A percentile compares a stretch with the other conserved stretches of the same genome.
These are phyloP conservation scores for Pachycephala philippinensis DNA, from an alignment of 2,113 vertebrate genomes.

Conservation along the genomic window DNA sequence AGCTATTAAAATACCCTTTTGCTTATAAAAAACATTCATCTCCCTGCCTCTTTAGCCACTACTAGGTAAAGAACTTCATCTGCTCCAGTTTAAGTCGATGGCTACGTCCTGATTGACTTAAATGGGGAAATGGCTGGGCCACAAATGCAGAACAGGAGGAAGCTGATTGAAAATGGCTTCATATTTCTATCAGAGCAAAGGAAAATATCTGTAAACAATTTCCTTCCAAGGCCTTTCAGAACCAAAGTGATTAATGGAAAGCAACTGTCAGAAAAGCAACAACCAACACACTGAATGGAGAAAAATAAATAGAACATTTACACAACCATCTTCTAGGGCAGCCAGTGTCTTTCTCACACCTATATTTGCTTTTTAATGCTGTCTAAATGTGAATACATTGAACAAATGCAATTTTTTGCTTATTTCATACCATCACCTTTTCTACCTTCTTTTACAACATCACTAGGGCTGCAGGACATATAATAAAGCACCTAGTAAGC, in stretches of 20 bases:
- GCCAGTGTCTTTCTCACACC: not conserved
- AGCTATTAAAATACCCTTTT: not conserved
- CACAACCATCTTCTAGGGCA: not conserved
- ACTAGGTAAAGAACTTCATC: constrained; percentile 39
- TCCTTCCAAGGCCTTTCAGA: constrained; percentile 30
- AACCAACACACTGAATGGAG: not conserved
- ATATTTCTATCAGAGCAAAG: constrained; percentile 39
- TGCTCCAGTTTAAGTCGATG: constrained; percentile 15
- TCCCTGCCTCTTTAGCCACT: not conserved
- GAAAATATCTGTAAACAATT: constrained; percentile 65
- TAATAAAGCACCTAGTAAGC: not conserved
- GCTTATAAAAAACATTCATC: not conserved
- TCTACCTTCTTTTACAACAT: not conserved
- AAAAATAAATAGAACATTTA: not conserved
- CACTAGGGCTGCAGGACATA: not conserved
- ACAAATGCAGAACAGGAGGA: not conserved
- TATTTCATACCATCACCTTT: not conserved
- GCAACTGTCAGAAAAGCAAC: constrained; percentile 37
- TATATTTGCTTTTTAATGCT: not conserved
- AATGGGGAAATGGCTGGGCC: not conserved
- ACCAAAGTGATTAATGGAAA: constrained; percentile 43
- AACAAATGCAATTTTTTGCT: not conserved
- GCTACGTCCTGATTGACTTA: constrained; percentile 22
- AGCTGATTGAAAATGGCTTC: constrained; percentile 54
- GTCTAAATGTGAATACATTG: not conserved